Conservation (phyloP, 2,888 invertebrate species). For the Drosophila neonasuta region DNA sequence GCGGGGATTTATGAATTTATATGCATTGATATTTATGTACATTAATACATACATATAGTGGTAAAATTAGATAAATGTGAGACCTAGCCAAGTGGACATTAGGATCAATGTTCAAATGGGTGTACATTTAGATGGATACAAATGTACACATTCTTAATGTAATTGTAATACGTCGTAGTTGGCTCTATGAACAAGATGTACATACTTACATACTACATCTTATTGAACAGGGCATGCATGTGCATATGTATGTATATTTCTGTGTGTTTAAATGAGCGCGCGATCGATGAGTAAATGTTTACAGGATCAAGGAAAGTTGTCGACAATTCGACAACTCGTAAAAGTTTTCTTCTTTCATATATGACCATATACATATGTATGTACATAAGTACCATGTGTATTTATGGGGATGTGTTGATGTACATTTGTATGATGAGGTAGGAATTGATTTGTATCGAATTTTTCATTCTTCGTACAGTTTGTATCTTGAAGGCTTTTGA, state of each 20-base stretch:
- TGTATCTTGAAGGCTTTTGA: conserved; percentile 18
- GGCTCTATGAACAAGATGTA: background rate
- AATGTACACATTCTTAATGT: background rate
- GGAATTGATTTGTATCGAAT: conserved; percentile 15
- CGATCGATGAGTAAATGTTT: conserved; percentile 5
- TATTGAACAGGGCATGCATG: conserved; percentile 1
- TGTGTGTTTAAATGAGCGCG: background rate
- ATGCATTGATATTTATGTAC: background rate
- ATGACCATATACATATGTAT: background rate
- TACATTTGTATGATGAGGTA: conserved; percentile 18
- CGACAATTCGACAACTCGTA: background rate
- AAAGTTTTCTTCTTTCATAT: background rate
- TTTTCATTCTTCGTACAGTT: conserved; percentile 11
- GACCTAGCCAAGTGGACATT: conserved; percentile 1
- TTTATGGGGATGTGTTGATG: conserved; percentile 4
- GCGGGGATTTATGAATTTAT: background rate
- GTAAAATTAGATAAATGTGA: conserved; percentile 1
- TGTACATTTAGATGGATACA: background rate
- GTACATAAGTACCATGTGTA: conserved; percentile 3
- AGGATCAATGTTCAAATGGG: background rate
- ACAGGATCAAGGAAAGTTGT: conserved; percentile 7
- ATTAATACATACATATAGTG: background rate
- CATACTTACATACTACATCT: background rate
- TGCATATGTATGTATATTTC: background rate
- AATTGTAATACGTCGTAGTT: conserved; percentile 4